Percentiles rank a stretch among this genome's conserved stretches.
phyloP scores from a whole-genome alignment of 1,140 invertebrate genomes.

The Pachyrhynchus sulphureomaculatus region DNA sequence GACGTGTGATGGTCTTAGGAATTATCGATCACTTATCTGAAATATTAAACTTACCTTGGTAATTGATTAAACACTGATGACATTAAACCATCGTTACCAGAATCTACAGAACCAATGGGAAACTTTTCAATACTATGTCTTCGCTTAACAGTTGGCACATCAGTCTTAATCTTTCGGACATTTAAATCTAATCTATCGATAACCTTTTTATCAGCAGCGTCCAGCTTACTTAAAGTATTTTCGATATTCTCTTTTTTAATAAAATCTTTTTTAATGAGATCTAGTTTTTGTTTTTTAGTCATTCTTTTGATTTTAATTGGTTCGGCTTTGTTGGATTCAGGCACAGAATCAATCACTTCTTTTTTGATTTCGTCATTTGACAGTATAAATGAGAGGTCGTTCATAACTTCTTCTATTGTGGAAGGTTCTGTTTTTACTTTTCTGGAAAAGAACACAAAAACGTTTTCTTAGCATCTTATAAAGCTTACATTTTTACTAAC shows the following conservation, averaged over 20 bases:
- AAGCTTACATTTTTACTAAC: background rate
- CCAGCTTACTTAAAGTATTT: slow-evolving; percentile 39
- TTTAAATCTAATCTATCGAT: slow-evolving; percentile 50
- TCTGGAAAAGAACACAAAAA: slow-evolving; percentile 11
- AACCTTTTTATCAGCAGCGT: slow-evolving; percentile 39
- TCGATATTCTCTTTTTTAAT: slow-evolving; percentile 47
- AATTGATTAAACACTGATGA: slow-evolving; percentile 35
- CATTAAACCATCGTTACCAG: slow-evolving; percentile 20
- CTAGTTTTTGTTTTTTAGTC: slow-evolving; percentile 38
- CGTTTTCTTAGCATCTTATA: background rate
- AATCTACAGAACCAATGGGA: slow-evolving; percentile 34
- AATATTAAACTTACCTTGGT: slow-evolving; percentile 35
- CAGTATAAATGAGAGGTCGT: slow-evolving; percentile 40
- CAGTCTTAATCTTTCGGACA: slow-evolving; percentile 40
- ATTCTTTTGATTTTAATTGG: slow-evolving; percentile 27
- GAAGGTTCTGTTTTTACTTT: slow-evolving; percentile 33
- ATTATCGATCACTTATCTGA: no score
- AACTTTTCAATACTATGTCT: slow-evolving; percentile 50
- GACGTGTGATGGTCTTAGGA: no score
- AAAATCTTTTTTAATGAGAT: slow-evolving; percentile 35
- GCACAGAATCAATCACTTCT: slow-evolving; percentile 32
- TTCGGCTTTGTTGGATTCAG: slow-evolving; percentile 35
- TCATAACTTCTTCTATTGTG: slow-evolving; percentile 46
- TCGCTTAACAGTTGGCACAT: slow-evolving; percentile 36
- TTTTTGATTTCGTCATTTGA: slow-evolving; percentile 39